These are phyloP conservation scores for Anas georgica DNA, from an alignment of 2,797 vertebrate species.

Conservation along the genomic window DNA sequence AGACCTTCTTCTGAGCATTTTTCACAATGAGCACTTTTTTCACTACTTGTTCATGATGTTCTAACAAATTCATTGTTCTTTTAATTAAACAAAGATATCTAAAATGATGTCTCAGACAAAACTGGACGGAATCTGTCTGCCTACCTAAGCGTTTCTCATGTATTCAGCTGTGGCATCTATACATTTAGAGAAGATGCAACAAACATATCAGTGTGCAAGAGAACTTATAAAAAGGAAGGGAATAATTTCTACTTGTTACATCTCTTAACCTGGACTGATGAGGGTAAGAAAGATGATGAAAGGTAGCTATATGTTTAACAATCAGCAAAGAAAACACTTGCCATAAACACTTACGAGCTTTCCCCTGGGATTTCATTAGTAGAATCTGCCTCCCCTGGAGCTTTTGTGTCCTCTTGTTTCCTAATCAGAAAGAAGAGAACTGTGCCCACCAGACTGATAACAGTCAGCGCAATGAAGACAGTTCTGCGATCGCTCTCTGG, in stretches of 20 bases:
- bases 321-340: background rate
- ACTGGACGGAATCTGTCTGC: background rate
- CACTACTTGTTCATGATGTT: background rate
- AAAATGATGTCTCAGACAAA: background rate
- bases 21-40: background rate
- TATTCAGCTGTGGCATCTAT: background rate
- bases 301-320: background rate
- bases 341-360: constrained; percentile 70
- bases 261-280: background rate
- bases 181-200: background rate
- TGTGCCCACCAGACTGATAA: constrained; percentile 94
- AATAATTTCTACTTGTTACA: background rate
- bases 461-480: constrained; percentile 94
- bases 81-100: constrained; percentile 12
- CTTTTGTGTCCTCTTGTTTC: constrained; percentile 78
- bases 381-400: constrained; percentile 73
- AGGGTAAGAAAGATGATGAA: background rate
- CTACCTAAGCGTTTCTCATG: background rate
- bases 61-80: background rate
- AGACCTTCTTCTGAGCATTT: background rate
- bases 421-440: constrained; percentile 97
- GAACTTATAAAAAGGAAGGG: background rate
- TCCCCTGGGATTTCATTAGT: constrained; percentile 71
- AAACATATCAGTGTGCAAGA: background rate
- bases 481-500: constrained; percentile 92